Percentiles rank a stretch among this genome's conserved stretches.
These are phyloP conservation scores for Loxodonta africana DNA, from an alignment of 2,113 vertebrate genomes.

Conservation along the genomic window DNA sequence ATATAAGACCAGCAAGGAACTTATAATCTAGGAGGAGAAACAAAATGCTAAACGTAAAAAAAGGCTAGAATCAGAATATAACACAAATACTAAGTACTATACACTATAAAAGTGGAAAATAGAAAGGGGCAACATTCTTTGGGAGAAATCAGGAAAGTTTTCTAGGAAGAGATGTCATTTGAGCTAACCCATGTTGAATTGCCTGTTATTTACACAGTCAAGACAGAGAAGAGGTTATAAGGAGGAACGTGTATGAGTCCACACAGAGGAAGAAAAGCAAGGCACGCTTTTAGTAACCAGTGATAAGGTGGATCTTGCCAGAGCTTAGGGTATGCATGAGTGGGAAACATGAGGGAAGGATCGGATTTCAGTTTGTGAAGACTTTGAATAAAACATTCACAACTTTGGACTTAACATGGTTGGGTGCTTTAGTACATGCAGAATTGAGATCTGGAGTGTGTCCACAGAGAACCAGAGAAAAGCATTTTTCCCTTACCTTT, in stretches of 20 bases:
- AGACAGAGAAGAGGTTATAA: neutral
- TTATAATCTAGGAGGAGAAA: neutral
- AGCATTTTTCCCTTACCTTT: slow-evolving; percentile 91
- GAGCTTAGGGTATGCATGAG: neutral
- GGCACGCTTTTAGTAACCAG: neutral
- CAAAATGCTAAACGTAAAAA: neutral
- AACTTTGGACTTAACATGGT: neutral
- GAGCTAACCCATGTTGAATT: neutral
- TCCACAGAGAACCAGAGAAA: neutral
- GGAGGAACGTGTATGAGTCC: neutral
- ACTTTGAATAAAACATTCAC: neutral
- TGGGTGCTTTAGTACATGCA: neutral
- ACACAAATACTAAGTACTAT: neutral
- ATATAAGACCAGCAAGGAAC: neutral
- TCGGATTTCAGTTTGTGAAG: neutral
- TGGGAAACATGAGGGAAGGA: neutral
- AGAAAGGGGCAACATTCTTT: neutral
- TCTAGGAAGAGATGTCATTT: neutral
- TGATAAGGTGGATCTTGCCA: neutral
- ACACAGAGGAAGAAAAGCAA: neutral
- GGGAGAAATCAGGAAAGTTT: neutral
- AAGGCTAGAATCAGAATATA: neutral
- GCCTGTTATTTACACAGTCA: neutral
- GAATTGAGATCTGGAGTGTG: neutral
- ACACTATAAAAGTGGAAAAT: neutral